Percentiles rank a stretch among this genome's conserved stretches.
Conservation (phyloP, 2,888 invertebrate genomes). For the Tridacna crocea region DNA sequence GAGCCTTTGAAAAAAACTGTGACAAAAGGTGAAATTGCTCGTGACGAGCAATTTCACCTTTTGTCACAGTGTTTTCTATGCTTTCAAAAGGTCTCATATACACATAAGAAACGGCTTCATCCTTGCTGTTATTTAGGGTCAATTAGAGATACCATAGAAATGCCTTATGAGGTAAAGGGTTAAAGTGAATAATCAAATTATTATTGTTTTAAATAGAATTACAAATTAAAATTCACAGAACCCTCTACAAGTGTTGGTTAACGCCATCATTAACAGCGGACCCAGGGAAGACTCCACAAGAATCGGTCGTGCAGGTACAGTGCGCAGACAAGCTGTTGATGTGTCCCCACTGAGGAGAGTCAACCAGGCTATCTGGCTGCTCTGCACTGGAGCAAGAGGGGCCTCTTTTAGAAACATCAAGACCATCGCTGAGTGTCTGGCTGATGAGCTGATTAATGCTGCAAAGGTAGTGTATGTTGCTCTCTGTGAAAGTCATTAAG, state of each 20-base stretch:
- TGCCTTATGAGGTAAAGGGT: too few relatives aligned
- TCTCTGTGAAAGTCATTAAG: too few relatives aligned
- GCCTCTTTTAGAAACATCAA: slow-evolving; percentile 99
- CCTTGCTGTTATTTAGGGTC: too few relatives aligned
- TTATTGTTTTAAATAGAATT: too few relatives aligned
- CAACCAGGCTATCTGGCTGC: slow-evolving; percentile 99
- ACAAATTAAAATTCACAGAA: slow-evolving; percentile 84
- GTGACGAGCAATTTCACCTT: too few relatives aligned
- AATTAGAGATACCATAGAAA: too few relatives aligned
- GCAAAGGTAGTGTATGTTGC: slow-evolving; percentile 90
- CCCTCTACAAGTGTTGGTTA: slow-evolving; percentile 92
- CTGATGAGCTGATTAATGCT: slow-evolving; percentile 99
- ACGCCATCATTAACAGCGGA: slow-evolving; percentile 99
- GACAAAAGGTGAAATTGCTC: too few relatives aligned
- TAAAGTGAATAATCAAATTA: too few relatives aligned
- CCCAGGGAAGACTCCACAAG: slow-evolving; percentile 99
- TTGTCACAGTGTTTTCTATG: too few relatives aligned
- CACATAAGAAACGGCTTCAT: too few relatives aligned
- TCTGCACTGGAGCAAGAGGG: slow-evolving; percentile 99
- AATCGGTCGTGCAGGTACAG: slow-evolving; percentile 99
- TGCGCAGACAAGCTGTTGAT: slow-evolving; percentile 99
- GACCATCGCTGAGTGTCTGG: slow-evolving; percentile 99
- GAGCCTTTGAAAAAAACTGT: too few relatives aligned
- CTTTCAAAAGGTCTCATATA: too few relatives aligned
- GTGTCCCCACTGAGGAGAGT: slow-evolving; percentile 99